These are phyloP conservation scores for Epinephelus fuscoguttatus DNA, from an alignment of 2,113 vertebrate genomes.

Conservation along the genomic window DNA sequence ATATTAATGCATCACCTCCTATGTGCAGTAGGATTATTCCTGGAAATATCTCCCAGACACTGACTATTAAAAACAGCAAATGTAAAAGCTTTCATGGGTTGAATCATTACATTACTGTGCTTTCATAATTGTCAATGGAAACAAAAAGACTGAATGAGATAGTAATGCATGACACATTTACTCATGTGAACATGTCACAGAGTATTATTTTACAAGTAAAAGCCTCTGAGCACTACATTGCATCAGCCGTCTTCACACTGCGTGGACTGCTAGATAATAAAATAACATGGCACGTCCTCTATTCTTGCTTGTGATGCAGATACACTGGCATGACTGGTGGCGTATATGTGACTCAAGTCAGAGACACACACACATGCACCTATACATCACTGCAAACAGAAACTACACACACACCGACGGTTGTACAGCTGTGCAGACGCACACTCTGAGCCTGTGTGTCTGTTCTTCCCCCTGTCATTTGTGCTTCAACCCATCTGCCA, in stretches of 20 bases:
- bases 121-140: slow-evolving; percentile 40
- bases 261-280: slow-evolving; percentile 55
- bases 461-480: slow-evolving; percentile 24
- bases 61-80: slow-evolving; percentile 17
- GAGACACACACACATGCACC: slow-evolving; percentile 26
- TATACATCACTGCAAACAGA: background rate
- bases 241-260: slow-evolving; percentile 51
- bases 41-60: slow-evolving; percentile 22
- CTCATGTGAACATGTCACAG: slow-evolving; percentile 67
- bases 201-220: slow-evolving; percentile 52
- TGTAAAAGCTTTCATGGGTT: slow-evolving; percentile 42
- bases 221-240: slow-evolving; percentile 52
- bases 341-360: slow-evolving; percentile 43
- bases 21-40: slow-evolving; percentile 18
- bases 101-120: slow-evolving; percentile 38
- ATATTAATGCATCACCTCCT: slow-evolving; percentile 42
- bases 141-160: slow-evolving; percentile 40
- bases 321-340: slow-evolving; percentile 58
- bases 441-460: slow-evolving; percentile 21
- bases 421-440: background rate
- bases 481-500: slow-evolving; percentile 55
- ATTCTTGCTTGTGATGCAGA: slow-evolving; percentile 64
- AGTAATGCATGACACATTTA: slow-evolving; percentile 54
- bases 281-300: slow-evolving; percentile 70
- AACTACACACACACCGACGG: background rate